Evolutionary conservation across 37 sponge, comb jelly and placozoan genomes (phyloP).

Genomic region (Lycopodina hypogea): DNA sequence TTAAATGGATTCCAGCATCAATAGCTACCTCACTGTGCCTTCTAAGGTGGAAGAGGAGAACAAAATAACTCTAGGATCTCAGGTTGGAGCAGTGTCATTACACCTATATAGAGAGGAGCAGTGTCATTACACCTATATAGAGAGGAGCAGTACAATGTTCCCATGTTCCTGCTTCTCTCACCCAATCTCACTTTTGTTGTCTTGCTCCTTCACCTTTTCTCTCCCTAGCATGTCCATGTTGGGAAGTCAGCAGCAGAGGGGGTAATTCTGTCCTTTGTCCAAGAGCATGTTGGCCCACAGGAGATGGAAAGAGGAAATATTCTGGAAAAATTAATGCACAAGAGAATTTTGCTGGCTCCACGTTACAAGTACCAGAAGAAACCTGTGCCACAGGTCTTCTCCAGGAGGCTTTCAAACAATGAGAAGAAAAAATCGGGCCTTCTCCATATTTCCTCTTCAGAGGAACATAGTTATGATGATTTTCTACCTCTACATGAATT

Average conservation of each 20-base stretch:
- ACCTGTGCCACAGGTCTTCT: not conserved
- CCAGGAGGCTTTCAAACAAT: slow-evolving; percentile 45
- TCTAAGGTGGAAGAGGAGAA: slow-evolving; percentile 15
- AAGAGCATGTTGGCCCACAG: not conserved
- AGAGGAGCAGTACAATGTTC: no score
- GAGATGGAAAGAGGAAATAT: no score
- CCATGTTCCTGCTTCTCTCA: no score
- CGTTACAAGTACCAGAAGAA: slow-evolving; percentile 29
- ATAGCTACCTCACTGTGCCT: slow-evolving; percentile 20
- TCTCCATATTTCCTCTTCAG: slow-evolving; percentile 47
- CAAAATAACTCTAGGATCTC: slow-evolving; percentile 11
- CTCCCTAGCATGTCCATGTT: no score
- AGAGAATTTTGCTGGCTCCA: slow-evolving; percentile 44
- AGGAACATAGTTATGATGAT: slow-evolving; percentile 50
- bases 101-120: no score
- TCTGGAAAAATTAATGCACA: slow-evolving; percentile 4
- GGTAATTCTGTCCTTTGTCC: not conserved
- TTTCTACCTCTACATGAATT: slow-evolving; percentile 71
- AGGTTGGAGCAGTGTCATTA: not conserved
- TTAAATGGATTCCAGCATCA: no score
- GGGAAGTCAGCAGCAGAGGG: no score
- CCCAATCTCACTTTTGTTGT: no score
- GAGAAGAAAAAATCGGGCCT: slow-evolving; percentile 42
- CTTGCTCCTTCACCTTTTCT: no score
- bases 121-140: no score